These are phyloP conservation scores for Brachymystax lenok DNA, from an alignment of 2,797 vertebrate genomes.

Conservation along the genomic window DNA sequence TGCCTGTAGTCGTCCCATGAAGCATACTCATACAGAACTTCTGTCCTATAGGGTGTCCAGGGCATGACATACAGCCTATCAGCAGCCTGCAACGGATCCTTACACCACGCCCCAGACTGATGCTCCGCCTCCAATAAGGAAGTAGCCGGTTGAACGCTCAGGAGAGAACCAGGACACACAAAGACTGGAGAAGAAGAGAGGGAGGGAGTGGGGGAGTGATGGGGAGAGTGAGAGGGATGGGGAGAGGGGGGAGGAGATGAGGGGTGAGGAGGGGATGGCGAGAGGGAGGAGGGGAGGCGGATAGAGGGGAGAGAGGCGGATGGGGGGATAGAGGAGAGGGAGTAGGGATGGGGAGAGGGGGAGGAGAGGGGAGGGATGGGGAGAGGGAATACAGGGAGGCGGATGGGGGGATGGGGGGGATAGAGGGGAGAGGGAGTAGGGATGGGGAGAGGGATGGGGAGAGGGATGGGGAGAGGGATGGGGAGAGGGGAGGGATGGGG, in stretches of 20 bases:
- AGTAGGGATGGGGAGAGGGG: slow-evolving; percentile 39
- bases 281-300: no score
- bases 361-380: background rate
- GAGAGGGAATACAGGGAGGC: background rate
- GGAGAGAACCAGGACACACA: slow-evolving; percentile 90
- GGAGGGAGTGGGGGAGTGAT: slow-evolving; percentile 34
- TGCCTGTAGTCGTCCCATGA: slow-evolving; percentile 90
- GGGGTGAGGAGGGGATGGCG: no score
- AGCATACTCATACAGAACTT: slow-evolving; percentile 89
- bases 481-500: slow-evolving; percentile 41
- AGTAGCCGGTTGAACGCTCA: slow-evolving; percentile 84
- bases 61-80: slow-evolving; percentile 94
- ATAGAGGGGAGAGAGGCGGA: slow-evolving; percentile 34
- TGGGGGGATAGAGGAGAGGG: no score
- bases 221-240: slow-evolving; percentile 27
- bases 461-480: background rate
- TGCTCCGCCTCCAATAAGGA: slow-evolving; percentile 89
- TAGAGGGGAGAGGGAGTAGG: no score
- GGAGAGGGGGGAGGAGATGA: slow-evolving; percentile 18
- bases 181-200: slow-evolving; percentile 80
- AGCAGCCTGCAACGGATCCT: slow-evolving; percentile 91
- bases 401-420: no score
- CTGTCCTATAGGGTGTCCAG: slow-evolving; percentile 92
- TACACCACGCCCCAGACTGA: slow-evolving; percentile 93
- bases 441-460: no score